These are phyloP conservation scores for Palythoa grandis DNA, from an alignment of 92 coral and sea anemone genomes.

Conservation along the genomic window DNA sequence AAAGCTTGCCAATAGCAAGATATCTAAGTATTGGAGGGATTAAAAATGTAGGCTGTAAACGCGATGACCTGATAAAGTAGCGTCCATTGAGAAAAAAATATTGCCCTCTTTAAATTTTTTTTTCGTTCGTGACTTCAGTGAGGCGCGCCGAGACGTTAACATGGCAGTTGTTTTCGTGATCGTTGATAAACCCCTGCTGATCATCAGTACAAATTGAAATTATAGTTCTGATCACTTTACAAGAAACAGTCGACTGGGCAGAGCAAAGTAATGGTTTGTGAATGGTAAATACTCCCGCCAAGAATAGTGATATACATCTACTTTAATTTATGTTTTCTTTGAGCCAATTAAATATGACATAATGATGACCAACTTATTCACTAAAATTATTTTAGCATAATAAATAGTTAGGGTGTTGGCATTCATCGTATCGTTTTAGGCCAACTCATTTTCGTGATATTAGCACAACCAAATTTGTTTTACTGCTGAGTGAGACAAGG, in stretches of 20 bases:
- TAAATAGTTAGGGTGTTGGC: background rate
- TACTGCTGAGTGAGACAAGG: background rate
- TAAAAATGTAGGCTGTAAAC: background rate
- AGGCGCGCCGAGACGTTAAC: conserved; percentile 26
- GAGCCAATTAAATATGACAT: background rate
- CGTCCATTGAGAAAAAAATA: background rate
- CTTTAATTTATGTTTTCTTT: background rate
- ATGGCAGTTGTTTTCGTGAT: background rate
- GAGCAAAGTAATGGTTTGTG: background rate
- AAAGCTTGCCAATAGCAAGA: background rate
- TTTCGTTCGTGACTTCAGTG: conserved; percentile 14
- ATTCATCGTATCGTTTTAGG: background rate
- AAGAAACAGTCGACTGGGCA: background rate
- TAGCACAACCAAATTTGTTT: background rate
- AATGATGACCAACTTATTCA: background rate
- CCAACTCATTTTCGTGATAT: background rate
- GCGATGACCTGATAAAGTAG: background rate
- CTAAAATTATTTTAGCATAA: background rate
- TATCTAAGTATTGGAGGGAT: background rate
- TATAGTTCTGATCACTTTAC: background rate
- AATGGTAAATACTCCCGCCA: background rate
- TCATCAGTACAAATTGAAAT: background rate
- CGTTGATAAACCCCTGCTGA: conserved; percentile 6
- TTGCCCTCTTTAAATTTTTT: background rate
- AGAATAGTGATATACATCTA: background rate